Conservation (phyloP, 2,797 vertebrate species). For the Betta splendens region DNA sequence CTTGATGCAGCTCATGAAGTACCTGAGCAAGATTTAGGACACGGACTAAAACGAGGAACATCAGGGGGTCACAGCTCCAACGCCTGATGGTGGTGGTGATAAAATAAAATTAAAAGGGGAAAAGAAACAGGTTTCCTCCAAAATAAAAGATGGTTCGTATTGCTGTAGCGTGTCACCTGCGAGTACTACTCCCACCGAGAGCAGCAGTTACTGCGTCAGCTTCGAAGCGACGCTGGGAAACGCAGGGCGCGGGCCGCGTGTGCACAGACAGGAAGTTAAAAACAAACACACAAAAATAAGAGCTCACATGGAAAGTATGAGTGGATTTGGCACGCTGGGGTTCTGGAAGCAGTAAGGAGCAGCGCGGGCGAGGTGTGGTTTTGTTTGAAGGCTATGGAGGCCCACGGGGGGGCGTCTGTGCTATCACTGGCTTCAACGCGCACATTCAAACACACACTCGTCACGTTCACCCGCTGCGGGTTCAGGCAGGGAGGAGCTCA, state of each 20-base stretch:
- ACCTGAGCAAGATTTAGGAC: constrained; percentile 55
- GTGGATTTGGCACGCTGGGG: constrained; percentile 55
- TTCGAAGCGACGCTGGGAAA: background rate
- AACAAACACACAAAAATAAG: constrained; percentile 19
- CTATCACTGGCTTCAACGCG: constrained; percentile 42
- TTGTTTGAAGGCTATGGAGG: constrained; percentile 37
- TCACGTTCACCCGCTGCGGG: constrained; percentile 26
- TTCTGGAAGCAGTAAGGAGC: constrained; percentile 15
- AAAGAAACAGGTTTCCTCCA: background rate
- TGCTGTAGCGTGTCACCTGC: constrained; percentile 24
- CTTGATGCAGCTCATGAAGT: constrained; percentile 23
- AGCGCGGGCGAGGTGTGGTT: constrained; percentile 28
- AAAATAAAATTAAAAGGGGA: constrained; percentile 49
- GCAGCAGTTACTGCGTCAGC: no score
- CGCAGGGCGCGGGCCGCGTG: constrained; percentile 10
- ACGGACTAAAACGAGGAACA: background rate
- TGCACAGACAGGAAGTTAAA: constrained; percentile 14
- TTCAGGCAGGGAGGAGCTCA: constrained; percentile 23
- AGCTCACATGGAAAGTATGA: constrained; percentile 9
- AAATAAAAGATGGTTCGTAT: constrained; percentile 35
- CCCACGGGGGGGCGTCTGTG: constrained; percentile 56
- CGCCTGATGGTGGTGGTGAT: constrained; percentile 12
- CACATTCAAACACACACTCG: constrained; percentile 22
- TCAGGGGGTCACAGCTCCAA: constrained; percentile 4
- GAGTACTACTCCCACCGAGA: background rate